Conservation (phyloP, 2,888 invertebrate genomes). For the Eupeodes latifasciatus region DNA sequence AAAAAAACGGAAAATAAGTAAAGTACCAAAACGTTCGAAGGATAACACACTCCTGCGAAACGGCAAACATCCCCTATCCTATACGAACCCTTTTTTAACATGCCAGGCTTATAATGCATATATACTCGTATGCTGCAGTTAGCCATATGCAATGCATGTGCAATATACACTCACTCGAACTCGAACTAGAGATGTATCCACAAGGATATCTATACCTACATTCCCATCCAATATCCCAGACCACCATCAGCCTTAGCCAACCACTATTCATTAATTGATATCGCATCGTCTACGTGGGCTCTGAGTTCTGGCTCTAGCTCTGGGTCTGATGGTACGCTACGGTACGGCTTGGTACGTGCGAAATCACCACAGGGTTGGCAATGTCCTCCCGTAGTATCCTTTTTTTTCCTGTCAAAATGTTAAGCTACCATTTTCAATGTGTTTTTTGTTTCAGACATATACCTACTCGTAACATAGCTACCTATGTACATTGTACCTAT, state of each 20-base stretch:
- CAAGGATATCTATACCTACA: constrained; percentile 54
- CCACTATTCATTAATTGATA: constrained; percentile 82
- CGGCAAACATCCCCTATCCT: constrained; percentile 64
- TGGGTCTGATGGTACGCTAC: not conserved
- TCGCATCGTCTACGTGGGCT: constrained; percentile 79
- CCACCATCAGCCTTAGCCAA: constrained; percentile 74
- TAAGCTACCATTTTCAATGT: constrained; percentile 42
- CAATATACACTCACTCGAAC: constrained; percentile 45
- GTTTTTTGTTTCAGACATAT: constrained; percentile 57
- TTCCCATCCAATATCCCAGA: not conserved
- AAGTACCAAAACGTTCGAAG: constrained; percentile 46
- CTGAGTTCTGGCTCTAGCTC: constrained; percentile 10
- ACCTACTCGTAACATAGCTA: not conserved
- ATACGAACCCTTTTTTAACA: constrained; percentile 62
- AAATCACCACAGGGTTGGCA: constrained; percentile 73
- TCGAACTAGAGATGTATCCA: constrained; percentile 22
- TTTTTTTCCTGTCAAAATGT: constrained; percentile 68
- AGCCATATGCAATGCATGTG: constrained; percentile 75
- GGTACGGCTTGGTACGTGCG: constrained; percentile 70
- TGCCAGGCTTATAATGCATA: constrained; percentile 63
- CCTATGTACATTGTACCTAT: not conserved
- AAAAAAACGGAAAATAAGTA: constrained; percentile 34
- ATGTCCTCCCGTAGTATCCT: constrained; percentile 70
- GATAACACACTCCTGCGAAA: constrained; percentile 55
- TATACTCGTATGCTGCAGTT: constrained; percentile 57